A percentile compares a stretch with the other conserved stretches of the same genome.
phyloP scores from a whole-genome alignment of 2,113 vertebrate species.

The Cyprinus carpio region DNA sequence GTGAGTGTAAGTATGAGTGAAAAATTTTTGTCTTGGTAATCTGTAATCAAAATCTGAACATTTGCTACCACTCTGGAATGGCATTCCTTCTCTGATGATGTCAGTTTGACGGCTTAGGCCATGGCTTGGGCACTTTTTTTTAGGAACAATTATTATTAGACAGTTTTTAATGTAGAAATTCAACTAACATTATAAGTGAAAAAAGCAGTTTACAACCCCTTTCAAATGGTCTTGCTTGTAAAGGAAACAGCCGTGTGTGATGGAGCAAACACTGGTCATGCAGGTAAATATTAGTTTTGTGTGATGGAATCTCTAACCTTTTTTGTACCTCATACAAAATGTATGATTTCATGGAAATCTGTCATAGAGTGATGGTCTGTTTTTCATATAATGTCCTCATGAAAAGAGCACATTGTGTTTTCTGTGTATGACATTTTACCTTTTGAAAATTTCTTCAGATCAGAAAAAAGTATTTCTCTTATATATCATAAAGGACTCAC shows the following conservation, averaged over 20 bases:
- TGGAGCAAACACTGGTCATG: not conserved
- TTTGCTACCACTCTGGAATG: too few species aligned
- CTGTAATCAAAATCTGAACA: too few species aligned
- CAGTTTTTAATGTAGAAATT: not conserved
- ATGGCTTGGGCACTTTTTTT: too few species aligned
- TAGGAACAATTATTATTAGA: not conserved
- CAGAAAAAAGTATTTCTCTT: not conserved
- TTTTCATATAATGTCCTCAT: not conserved
- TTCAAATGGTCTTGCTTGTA: not conserved
- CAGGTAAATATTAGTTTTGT: constrained; percentile 38
- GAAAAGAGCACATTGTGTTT: not conserved
- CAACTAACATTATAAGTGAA: not conserved
- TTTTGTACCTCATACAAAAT: constrained; percentile 18
- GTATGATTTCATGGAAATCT: not conserved
- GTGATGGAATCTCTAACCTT: constrained; percentile 39
- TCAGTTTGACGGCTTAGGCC: too few species aligned
- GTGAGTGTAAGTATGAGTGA: too few species aligned
- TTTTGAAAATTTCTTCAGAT: not conserved
- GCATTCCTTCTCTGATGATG: too few species aligned
- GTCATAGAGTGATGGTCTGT: not conserved
- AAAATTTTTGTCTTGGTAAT: too few species aligned
- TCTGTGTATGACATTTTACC: not conserved
- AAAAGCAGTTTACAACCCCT: not conserved
- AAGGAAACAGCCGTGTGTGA: not conserved
- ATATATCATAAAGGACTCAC: not conserved